Percentiles rank a stretch among this genome's conserved stretches.
phyloP scores from a whole-genome alignment of 2,113 vertebrate genomes.

The Pterocles orientalis region DNA sequence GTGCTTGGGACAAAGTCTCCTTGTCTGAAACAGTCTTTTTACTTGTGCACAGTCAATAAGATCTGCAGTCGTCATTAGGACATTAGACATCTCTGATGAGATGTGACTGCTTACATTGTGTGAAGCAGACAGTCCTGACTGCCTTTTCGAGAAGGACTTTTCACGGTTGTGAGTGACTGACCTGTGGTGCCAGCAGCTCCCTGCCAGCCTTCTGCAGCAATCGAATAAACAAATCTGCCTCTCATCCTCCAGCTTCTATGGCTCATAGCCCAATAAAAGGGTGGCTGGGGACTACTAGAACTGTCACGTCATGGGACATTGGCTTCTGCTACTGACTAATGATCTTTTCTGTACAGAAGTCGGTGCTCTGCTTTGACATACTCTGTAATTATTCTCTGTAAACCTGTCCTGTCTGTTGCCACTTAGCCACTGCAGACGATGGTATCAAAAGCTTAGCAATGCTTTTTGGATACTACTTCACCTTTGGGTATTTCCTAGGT shows the following conservation, averaged over 20 bases:
- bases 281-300: slow-evolving; percentile 29
- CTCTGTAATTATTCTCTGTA: background rate
- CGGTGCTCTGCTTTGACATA: background rate
- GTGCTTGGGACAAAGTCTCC: background rate
- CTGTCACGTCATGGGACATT: background rate
- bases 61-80: slow-evolving; percentile 37
- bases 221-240: background rate
- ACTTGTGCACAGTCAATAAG: background rate
- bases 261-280: background rate
- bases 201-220: slow-evolving; percentile 9
- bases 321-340: background rate
- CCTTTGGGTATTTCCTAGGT: background rate
- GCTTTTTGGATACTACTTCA: background rate
- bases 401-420: background rate
- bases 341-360: background rate
- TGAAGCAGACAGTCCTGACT: background rate
- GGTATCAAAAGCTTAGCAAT: background rate
- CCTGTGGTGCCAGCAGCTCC: background rate
- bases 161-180: background rate
- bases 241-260: background rate
- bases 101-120: slow-evolving; percentile 28
- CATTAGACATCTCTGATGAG: slow-evolving; percentile 29
- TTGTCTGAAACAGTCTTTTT: background rate
- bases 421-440: background rate
- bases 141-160: slow-evolving; percentile 7